A percentile compares a stretch with the other conserved stretches of the same genome.
These are phyloP conservation scores for Pseudochirops corinnae DNA, from an alignment of 2,797 vertebrate genomes.

Conservation along the genomic window DNA sequence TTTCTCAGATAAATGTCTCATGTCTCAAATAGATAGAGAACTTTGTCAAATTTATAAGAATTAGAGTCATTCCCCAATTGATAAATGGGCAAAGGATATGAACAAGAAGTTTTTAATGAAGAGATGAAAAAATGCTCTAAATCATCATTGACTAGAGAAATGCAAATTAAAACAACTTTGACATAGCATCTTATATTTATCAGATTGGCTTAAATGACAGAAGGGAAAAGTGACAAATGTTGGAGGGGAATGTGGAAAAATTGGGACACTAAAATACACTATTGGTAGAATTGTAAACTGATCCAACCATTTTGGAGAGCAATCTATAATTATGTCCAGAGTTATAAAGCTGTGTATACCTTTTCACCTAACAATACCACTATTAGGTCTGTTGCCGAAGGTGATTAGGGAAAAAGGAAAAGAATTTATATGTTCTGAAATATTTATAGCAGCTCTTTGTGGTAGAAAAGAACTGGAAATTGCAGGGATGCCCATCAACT, in stretches of 20 bases:
- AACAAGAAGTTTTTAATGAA: background rate
- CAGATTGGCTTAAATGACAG: background rate
- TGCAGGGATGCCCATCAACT: background rate
- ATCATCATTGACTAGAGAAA: background rate
- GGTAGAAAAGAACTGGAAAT: background rate
- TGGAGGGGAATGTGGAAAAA: background rate
- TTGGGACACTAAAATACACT: background rate
- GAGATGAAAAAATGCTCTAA: background rate
- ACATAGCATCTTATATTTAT: background rate
- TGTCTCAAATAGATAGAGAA: background rate
- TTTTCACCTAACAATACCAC: background rate
- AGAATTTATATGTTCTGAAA: background rate
- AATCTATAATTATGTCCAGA: background rate
- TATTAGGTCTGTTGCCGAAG: background rate
- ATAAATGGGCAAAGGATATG: background rate
- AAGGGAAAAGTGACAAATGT: background rate
- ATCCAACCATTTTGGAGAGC: background rate
- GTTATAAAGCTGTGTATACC: background rate
- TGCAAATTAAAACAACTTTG: background rate
- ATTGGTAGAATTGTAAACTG: background rate
- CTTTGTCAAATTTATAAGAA: background rate
- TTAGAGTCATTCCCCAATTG: background rate
- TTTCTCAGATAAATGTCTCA: background rate
- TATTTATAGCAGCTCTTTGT: background rate
- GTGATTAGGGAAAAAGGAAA: background rate